Conservation (phyloP, 2,888 invertebrate species). For the Drosophila recens region DNA sequence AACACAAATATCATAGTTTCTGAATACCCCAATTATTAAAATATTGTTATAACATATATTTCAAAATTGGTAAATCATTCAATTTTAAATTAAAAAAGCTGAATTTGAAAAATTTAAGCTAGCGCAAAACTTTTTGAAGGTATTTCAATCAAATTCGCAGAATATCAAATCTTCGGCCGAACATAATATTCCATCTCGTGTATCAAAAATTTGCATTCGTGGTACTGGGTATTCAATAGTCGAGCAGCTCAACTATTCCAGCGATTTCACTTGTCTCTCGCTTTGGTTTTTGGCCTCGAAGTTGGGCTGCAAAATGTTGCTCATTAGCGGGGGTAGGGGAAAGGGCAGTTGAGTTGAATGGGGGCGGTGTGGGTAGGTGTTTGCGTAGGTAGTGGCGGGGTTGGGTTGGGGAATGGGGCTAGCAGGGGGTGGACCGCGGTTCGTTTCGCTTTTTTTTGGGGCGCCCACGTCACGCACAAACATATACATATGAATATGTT, state of each 20-base stretch:
- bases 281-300: slow-evolving; percentile 11
- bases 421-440: slow-evolving; percentile 1
- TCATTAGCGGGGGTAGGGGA: slow-evolving; percentile 13
- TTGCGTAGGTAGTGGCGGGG: background rate
- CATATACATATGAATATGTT: slow-evolving; percentile 77
- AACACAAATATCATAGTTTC: too few species aligned
- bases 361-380: background rate
- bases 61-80: too few species aligned
- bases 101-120: too few species aligned
- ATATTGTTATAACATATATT: too few species aligned
- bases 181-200: too few species aligned
- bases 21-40: too few species aligned
- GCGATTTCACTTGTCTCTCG: slow-evolving; percentile 2
- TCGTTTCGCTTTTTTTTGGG: slow-evolving; percentile 5
- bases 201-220: too few species aligned
- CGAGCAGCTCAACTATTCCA: background rate
- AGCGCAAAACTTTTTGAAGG: too few species aligned
- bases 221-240: background rate
- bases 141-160: too few species aligned
- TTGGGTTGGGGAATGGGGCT: slow-evolving; percentile 2
- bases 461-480: slow-evolving; percentile 57
- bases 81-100: too few species aligned
- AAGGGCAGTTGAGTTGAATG: background rate
- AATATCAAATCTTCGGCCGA: too few species aligned
- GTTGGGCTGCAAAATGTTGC: slow-evolving; percentile 29